These are phyloP conservation scores for Limanda limanda DNA, from an alignment of 2,113 vertebrate genomes.

Conservation along the genomic window DNA sequence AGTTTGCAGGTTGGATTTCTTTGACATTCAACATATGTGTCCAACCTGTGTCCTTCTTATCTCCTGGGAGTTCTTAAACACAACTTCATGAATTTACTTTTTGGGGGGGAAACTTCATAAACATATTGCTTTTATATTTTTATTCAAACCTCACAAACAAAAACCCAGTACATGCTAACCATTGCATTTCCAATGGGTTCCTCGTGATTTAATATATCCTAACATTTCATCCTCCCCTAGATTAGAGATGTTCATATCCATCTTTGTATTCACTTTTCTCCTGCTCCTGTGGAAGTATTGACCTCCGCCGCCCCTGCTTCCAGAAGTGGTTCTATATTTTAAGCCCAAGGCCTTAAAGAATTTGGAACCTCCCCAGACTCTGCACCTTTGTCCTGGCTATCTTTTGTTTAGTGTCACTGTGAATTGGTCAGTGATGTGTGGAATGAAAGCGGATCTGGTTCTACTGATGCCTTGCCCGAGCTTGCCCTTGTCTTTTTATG, in stretches of 20 bases:
- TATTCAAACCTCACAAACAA: too few relatives aligned
- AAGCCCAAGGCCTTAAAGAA: not conserved
- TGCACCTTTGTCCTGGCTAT: not conserved
- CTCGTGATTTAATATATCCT: too few relatives aligned
- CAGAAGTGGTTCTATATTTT: not conserved
- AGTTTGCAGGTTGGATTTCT: too few relatives aligned
- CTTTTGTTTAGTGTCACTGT: slow-evolving; percentile 46
- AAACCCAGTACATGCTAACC: too few relatives aligned
- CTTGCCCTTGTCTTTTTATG: slow-evolving; percentile 12
- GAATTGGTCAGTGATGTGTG: slow-evolving; percentile 41
- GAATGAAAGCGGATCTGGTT: slow-evolving; percentile 42
- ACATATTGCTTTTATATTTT: too few relatives aligned
- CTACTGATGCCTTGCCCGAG: slow-evolving; percentile 9
- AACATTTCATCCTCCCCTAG: too few relatives aligned
- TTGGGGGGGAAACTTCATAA: too few relatives aligned
- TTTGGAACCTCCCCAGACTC: not conserved
- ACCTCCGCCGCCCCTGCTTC: not conserved
- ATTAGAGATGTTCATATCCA: not conserved
- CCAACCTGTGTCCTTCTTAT: too few relatives aligned
- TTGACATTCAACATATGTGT: too few relatives aligned
- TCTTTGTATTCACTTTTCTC: slow-evolving; percentile 6
- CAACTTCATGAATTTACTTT: too few relatives aligned
- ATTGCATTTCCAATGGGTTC: too few relatives aligned
- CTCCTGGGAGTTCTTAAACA: too few relatives aligned
- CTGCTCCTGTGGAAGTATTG: not conserved